Evolutionary conservation across 1,140 invertebrate species (phyloP), one percentile per base, ranked within the genome.

Genomic region (Idris sp.): DNA sequence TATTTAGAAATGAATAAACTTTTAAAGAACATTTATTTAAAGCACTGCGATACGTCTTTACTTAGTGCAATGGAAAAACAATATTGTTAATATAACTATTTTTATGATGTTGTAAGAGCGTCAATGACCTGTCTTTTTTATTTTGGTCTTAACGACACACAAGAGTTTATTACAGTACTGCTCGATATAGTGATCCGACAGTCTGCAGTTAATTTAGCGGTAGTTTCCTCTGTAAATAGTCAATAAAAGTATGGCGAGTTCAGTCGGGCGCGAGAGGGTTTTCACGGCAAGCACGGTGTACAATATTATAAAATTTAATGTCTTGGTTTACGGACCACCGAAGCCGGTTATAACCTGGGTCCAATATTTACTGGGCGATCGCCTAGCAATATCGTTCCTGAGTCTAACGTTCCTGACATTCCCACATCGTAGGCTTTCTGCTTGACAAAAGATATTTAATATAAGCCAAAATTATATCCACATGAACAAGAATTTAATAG

Each of bases 231-330:
- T 85, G 83, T 86, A 87, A 87, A 87, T 86, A 86, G 85, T 83
- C 85, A 87, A 87, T 87, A 87, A 87, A 87, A 87, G 84, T 83
- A 31, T 68, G 59, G 77, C 68, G 74, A 74, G 72, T 77, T 64
- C 33, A 76, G 40, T 51, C 59, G 76, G 59, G 67, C 30, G 73
- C 76, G 78, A 62, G 62, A 78, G 62, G 56, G 44, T 78, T 73
- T 64, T 58, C 75, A 77, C 41, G 54, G 56, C 74, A 74, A 61
- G 76, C 78, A 67, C 69, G 69, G 79, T 58, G 80, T 72, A 84
- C 83, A 84, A 86, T 87, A 87, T 87, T 87, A 87, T 87, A 87
- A 87, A 87, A 87, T 86, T 87, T 87, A 87, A 87, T 86, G 85
- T 85, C 84, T 85, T 86, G 83, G 83, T 87, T 87, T 86, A 87